Conservation (phyloP, 2,888 invertebrate species). For the Lithophane socia region DNA sequence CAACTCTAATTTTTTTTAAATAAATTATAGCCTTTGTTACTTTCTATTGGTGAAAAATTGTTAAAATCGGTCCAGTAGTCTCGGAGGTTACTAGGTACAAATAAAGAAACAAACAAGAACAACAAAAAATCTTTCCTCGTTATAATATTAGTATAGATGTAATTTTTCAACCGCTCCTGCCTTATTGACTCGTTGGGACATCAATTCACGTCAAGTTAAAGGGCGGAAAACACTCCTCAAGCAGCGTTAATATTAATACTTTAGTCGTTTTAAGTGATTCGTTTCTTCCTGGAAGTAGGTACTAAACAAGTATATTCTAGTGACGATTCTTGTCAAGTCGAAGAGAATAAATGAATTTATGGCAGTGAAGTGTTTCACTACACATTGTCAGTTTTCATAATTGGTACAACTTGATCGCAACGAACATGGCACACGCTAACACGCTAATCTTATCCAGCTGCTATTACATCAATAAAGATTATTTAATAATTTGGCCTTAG, state of each 20-base stretch:
- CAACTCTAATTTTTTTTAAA: too few relatives aligned
- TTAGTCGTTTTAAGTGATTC: neutral
- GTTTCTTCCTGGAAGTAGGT: neutral
- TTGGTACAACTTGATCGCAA: neutral
- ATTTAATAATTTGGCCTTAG: slow-evolving; percentile 25
- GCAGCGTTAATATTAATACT: neutral
- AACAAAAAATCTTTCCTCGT: too few relatives aligned
- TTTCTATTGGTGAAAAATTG: too few relatives aligned
- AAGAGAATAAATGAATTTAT: neutral
- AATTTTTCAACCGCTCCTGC: slow-evolving; percentile 17
- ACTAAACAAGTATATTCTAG: neutral
- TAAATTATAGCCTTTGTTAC: too few relatives aligned
- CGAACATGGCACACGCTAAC: neutral
- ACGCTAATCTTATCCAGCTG: slow-evolving; percentile 30
- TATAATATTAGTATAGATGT: slow-evolving; percentile 4
- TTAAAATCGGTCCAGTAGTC: too few relatives aligned
- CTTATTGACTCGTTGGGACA: slow-evolving; percentile 15
- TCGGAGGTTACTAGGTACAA: too few relatives aligned
- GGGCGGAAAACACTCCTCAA: slow-evolving; percentile 8
- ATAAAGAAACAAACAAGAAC: too few relatives aligned
- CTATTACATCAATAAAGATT: slow-evolving; percentile 52
- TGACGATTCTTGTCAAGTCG: neutral
- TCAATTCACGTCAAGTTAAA: slow-evolving; percentile 16
- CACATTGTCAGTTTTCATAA: too few relatives aligned
- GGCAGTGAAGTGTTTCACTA: neutral